Conservation (phyloP, 2,113 vertebrate genomes). For the Boulengeromyrus knoepffleri region DNA sequence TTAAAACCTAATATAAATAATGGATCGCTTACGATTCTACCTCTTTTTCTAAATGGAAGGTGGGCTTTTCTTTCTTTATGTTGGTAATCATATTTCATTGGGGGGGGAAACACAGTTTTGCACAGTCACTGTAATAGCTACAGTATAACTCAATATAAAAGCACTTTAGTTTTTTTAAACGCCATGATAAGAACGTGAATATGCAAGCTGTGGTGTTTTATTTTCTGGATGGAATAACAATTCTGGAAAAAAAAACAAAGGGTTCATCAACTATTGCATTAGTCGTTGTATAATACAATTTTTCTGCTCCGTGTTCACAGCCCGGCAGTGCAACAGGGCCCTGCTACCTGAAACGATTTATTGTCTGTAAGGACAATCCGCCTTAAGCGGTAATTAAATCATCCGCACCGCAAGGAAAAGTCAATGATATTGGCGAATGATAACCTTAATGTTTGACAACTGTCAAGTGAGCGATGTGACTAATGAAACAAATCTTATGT, state of each 20-base stretch:
- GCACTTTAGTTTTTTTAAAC: not conserved
- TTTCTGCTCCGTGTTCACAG: not conserved
- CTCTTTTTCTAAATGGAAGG: not conserved
- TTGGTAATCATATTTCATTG: constrained; percentile 4
- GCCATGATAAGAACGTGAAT: not conserved
- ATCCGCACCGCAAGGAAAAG: not conserved
- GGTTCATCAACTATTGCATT: not conserved
- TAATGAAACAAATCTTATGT: not conserved
- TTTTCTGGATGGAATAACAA: not conserved
- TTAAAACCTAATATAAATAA: constrained; percentile 13
- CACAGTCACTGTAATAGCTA: not conserved
- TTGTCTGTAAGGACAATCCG: not conserved
- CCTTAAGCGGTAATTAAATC: constrained; percentile 6
- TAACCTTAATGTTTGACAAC: constrained; percentile 4
- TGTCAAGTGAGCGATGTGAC: not conserved
- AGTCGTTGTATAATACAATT: not conserved
- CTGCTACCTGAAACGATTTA: constrained; percentile 1
- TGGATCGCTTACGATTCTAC: constrained; percentile 4
- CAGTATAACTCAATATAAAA: constrained; percentile 4
- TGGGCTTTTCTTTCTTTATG: not conserved
- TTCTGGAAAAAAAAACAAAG: not conserved
- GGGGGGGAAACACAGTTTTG: not conserved
- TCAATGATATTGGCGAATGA: not conserved
- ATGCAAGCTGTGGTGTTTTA: not conserved
- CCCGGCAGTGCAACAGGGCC: not conserved